Base-by-base conservation (phyloP, 1,140 invertebrate species). In the Tetraneura akinire region DNA sequence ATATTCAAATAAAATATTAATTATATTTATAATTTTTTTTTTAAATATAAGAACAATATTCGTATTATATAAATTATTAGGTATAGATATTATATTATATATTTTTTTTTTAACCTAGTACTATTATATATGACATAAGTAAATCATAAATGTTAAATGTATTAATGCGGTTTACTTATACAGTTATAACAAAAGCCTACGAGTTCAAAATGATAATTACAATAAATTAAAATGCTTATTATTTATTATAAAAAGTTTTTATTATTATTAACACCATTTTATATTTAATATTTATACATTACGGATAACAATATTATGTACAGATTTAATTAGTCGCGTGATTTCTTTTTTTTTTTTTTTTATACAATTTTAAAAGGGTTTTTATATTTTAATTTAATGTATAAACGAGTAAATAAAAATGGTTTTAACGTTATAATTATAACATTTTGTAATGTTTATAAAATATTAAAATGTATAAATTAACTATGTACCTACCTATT, bases 371-470 rank as follows among this genome's bases (percentile, higher is more conserved):
- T 4, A 8, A 26, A 68, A 68, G 18, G 21, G 18, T 26, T n/a
- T 68, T 68, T 26, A 37, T 68, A 9, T 26, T 23, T 68, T 47
- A 23, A 37, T 47, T 68, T 68, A 55, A 9, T n/a, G 1, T 42
- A 68, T 21, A 68, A 68, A 68, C 64, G 37, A 5, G 6, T 68
- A 47, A 21, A 68, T 68, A 68, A 68, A 37, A 68, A 68, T 68
- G 2, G 42, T 47, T n/a, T 68, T 26, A 68, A 26, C 14, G 6
- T 21, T 68, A 68, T 9, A 47, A 68, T 21, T 68, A 68, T 9
- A 47, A 68, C 53, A 26, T 57, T 13, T 11, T 11, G 0, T 11
- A 26, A 6, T n/a, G 8, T 66, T 14, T 68, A 47, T 14, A 45
- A 3, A 26, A 23, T 47, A 13, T 47, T 14, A 45, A 3, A 26